These are phyloP conservation scores for Centroberyx gerrardi DNA, from an alignment of 2,797 vertebrate genomes.

Conservation along the genomic window DNA sequence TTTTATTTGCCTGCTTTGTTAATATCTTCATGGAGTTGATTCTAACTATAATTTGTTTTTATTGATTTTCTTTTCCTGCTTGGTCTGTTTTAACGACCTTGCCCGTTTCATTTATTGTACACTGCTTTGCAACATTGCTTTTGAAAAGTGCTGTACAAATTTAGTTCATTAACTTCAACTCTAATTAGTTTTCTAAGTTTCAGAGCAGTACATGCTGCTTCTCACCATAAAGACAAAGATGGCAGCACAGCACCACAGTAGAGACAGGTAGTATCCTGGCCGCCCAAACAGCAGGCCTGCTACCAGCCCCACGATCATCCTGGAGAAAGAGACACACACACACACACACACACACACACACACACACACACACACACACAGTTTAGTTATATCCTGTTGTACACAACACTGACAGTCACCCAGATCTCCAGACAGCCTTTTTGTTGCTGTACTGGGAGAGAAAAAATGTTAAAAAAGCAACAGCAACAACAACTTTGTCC, in stretches of 20 bases:
- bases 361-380: background rate
- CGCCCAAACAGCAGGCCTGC: constrained; percentile 92
- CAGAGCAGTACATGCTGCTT: constrained; percentile 3
- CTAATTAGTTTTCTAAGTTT: too few species aligned
- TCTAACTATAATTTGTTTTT: too few species aligned
- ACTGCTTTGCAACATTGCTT: background rate
- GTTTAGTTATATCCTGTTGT: background rate
- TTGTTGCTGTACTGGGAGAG: background rate
- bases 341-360: too few species aligned
- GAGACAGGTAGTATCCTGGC: constrained; percentile 89
- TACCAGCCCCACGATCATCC: constrained; percentile 92
- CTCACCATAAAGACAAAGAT: constrained; percentile 94
- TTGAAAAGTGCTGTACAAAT: background rate
- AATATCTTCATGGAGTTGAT: too few species aligned
- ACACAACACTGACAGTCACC: background rate
- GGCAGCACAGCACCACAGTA: constrained; percentile 92
- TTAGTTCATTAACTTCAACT: background rate
- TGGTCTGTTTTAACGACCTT: background rate
- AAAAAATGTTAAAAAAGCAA: too few species aligned
- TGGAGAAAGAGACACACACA: constrained; percentile 69
- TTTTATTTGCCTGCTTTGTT: too few species aligned
- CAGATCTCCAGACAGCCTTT: background rate
- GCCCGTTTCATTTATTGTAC: too few species aligned
- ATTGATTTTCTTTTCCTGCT: too few species aligned
- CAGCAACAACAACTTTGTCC: too few species aligned